Base-by-base conservation (phyloP, 1,140 invertebrate genomes). In the Araneus ventricosus region DNA sequence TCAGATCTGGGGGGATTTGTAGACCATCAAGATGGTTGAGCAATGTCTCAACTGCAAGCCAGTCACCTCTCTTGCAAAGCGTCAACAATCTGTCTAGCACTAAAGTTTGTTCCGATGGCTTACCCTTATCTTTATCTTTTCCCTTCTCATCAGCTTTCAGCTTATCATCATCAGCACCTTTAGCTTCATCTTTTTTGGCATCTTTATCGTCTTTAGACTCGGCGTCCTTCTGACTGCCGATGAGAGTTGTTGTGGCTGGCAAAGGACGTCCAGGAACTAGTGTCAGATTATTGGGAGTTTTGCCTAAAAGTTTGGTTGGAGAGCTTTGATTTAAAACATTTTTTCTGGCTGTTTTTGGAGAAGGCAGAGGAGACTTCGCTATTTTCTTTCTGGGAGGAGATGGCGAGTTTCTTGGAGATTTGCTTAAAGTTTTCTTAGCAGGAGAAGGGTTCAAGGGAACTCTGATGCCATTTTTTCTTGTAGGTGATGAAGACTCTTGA, bases 21-120 rank as follows among this genome's bases (percentile, higher is more conserved):
- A 85, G 34, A n/a, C 92, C 92, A 57, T 94, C 94, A 5, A 94
- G 85, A 84, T 94, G 94, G 67, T 94, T 94, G 4, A 95, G 82
- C 6, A 95, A 61, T 24, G 94, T 94, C 57, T 95, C 94, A 20
- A 95, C 94, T 20, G 91, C 94, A 6, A 94, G 63, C 94, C 94
- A 95, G 20, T 95, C 94, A 2, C 94, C 94, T 92, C 94, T 86
- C 57, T 93, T 93, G 63, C 94, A 95, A 6, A 94, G 63, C 20
- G 92, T 88, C 14, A 95, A 63, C 82, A 95, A 87, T 41, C 93
- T 70, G 22, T 87, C 87, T 30, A 86, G 30, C 22, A 93, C 61
- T n/a, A 63, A n/a, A 61, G 37, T 61, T 22, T 41, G 34, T 52
- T 94, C 92, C 7, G 79, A 61, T 80, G n/a, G 24, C 57, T 86